A percentile compares a stretch with the other conserved stretches of the same genome.
phyloP scores from a whole-genome alignment of 1,140 invertebrate genomes.

The Temnothorax curvispinosus region DNA sequence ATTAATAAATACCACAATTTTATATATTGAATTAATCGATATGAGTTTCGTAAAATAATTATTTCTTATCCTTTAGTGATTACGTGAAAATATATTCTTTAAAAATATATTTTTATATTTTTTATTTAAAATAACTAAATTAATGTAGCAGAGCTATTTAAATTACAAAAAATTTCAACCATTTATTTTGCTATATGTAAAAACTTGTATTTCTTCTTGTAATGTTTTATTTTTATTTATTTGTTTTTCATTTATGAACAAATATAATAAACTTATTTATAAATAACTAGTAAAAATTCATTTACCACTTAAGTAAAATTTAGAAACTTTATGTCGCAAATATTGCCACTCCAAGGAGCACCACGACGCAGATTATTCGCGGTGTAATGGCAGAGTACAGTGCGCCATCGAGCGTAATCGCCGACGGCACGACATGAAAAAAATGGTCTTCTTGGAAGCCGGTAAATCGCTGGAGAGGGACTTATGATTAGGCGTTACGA shows the following conservation, averaged over 20 bases:
- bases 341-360: slow-evolving; percentile 22
- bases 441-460: slow-evolving; percentile 60
- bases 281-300: slow-evolving; percentile 1
- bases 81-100: background rate
- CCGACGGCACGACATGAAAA: slow-evolving; percentile 6
- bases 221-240: background rate
- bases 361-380: slow-evolving; percentile 45
- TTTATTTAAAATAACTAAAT: background rate
- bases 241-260: background rate
- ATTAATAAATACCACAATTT: background rate
- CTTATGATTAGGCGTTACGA: slow-evolving; percentile 38
- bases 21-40: background rate
- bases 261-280: background rate
- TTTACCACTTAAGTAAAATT: slow-evolving; percentile 19
- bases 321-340: slow-evolving; percentile 9
- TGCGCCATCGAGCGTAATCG: slow-evolving; percentile 50
- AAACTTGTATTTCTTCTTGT: background rate
- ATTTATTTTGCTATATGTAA: background rate
- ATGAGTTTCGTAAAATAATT: background rate
- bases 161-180: background rate
- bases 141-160: background rate
- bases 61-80: background rate
- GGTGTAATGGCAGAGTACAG: slow-evolving; percentile 42
- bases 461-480: slow-evolving; percentile 33
- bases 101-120: background rate